These are phyloP conservation scores for Sarcophaga carnaria DNA, from an alignment of 2,888 invertebrate genomes.

Conservation along the genomic window DNA sequence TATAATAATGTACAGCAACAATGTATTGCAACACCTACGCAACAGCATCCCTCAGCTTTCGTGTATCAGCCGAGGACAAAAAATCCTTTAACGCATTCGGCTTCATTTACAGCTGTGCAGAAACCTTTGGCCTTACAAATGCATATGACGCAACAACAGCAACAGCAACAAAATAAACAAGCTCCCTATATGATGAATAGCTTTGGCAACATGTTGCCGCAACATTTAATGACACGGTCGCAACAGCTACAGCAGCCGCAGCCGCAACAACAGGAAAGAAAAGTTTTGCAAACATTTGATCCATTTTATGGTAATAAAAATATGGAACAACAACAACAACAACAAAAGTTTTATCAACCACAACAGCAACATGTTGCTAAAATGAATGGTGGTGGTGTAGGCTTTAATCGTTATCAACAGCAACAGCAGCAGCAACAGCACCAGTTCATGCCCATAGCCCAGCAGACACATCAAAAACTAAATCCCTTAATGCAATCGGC, in stretches of 20 bases:
- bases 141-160: slow-evolving; percentile 61
- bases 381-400: slow-evolving; percentile 26
- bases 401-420: slow-evolving; percentile 61
- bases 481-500: slow-evolving; percentile 77
- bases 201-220: slow-evolving; percentile 62
- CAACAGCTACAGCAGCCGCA: slow-evolving; percentile 50
- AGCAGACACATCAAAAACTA: slow-evolving; percentile 58
- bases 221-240: slow-evolving; percentile 59
- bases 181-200: slow-evolving; percentile 67
- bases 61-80: slow-evolving; percentile 58
- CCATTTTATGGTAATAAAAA: slow-evolving; percentile 77
- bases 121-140: slow-evolving; percentile 74
- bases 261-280: slow-evolving; percentile 74
- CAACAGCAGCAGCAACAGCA: slow-evolving; percentile 65
- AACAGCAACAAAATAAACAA: slow-evolving; percentile 59
- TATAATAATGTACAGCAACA: slow-evolving; percentile 67
- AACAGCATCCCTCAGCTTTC: slow-evolving; percentile 59
- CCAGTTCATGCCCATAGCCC: slow-evolving; percentile 49
- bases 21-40: slow-evolving; percentile 60
- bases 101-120: slow-evolving; percentile 78
- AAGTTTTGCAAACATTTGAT: slow-evolving; percentile 79
- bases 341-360: slow-evolving; percentile 63
- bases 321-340: slow-evolving; percentile 12
- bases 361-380: slow-evolving; percentile 52
- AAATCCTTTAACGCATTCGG: slow-evolving; percentile 78